Evolutionary conservation across 1,140 invertebrate species (phyloP).

Genomic region (Ganaspis sp.): DNA sequence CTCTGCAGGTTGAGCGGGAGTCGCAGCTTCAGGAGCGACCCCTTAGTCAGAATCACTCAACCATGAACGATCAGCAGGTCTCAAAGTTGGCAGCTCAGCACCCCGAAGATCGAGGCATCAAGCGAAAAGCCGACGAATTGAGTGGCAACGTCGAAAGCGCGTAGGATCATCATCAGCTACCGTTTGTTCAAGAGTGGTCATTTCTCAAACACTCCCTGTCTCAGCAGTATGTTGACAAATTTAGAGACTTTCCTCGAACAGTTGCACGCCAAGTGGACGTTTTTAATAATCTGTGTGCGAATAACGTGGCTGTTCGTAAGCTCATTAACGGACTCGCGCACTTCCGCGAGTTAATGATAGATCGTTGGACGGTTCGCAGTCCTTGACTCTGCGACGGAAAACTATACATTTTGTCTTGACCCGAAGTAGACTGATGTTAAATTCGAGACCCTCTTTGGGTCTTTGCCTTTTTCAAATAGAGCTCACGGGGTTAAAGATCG

Average conservation of each 20-base stretch:
- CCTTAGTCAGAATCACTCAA: slow-evolving; percentile 55
- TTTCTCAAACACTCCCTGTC: slow-evolving; percentile 70
- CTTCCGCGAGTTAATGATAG: not conserved
- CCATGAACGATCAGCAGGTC: slow-evolving; percentile 62
- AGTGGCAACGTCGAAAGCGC: slow-evolving; percentile 64
- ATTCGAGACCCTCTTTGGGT: slow-evolving; percentile 13
- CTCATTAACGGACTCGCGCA: slow-evolving; percentile 3
- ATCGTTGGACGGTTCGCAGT: slow-evolving; percentile 6
- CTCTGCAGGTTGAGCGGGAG: slow-evolving; percentile 58
- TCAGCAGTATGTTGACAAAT: slow-evolving; percentile 68
- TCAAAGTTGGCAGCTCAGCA: slow-evolving; percentile 57
- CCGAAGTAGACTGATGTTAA: slow-evolving; percentile 21
- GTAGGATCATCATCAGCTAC: slow-evolving; percentile 50
- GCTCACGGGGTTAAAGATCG: not conserved
- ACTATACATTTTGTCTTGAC: not conserved
- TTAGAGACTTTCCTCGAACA: not conserved
- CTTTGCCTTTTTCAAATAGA: slow-evolving; percentile 21
- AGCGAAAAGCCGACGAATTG: slow-evolving; percentile 73
- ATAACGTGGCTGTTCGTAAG: not conserved
- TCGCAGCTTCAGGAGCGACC: slow-evolving; percentile 56
- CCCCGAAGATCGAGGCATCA: slow-evolving; percentile 68
- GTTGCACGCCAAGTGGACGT: not conserved
- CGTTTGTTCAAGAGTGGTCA: slow-evolving; percentile 72
- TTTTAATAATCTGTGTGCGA: not conserved
- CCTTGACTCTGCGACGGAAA: slow-evolving; percentile 22